phyloP scores from a whole-genome alignment of 1,140 invertebrate species.

The Hylyphantes graminicola region DNA sequence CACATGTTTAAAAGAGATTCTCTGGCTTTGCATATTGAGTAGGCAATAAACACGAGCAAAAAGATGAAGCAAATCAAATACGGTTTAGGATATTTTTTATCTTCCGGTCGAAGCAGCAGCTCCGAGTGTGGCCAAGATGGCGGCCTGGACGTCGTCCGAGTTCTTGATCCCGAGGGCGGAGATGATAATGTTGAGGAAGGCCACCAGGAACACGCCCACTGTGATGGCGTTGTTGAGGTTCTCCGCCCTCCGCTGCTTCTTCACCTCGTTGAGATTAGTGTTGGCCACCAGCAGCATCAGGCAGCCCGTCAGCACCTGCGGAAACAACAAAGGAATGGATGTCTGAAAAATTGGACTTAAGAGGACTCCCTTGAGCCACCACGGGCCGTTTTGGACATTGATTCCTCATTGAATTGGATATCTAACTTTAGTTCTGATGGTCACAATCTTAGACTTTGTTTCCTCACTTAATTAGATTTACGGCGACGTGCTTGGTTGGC shows the following conservation, averaged over 20 bases:
- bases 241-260: conserved; percentile 62
- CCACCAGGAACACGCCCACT: conserved; percentile 63
- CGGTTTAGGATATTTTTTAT: background rate
- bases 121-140: background rate
- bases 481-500: too few species aligned
- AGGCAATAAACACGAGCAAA: too few species aligned
- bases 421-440: too few species aligned
- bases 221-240: conserved; percentile 63
- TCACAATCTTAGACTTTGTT: too few species aligned
- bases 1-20: too few species aligned
- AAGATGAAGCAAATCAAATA: too few species aligned
- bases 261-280: conserved; percentile 59
- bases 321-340: conserved; percentile 30
- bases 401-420: too few species aligned
- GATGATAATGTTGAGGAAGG: conserved; percentile 64
- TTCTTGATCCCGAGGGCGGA: conserved; percentile 62
- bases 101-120: background rate
- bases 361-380: too few species aligned
- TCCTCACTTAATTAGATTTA: too few species aligned
- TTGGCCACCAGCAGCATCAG: conserved; percentile 57
- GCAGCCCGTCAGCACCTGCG: conserved; percentile 57
- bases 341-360: background rate
- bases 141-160: conserved; percentile 45
- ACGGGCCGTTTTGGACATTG: too few species aligned
- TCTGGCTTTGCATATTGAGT: too few species aligned